phyloP scores from a whole-genome alignment of 2,797 vertebrate species.

The Coluber constrictor region DNA sequence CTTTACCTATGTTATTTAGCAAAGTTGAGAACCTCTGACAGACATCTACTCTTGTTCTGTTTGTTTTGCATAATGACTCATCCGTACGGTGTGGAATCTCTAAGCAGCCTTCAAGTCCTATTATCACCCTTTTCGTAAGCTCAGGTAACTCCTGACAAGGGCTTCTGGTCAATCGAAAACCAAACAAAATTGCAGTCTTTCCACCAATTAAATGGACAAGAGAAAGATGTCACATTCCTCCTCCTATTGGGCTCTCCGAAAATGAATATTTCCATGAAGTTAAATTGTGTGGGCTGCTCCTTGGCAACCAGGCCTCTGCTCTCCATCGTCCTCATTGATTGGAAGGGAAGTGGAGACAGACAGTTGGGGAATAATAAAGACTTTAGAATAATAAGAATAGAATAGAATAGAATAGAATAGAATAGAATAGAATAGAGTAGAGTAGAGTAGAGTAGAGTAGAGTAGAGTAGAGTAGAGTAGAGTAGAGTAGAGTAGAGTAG shows the following conservation, averaged over 20 bases:
- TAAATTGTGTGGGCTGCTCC: slow-evolving; percentile 47
- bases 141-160: slow-evolving; percentile 49
- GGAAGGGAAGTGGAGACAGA: slow-evolving; percentile 10
- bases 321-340: slow-evolving; percentile 35
- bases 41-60: slow-evolving; percentile 24
- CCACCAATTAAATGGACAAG: slow-evolving; percentile 53
- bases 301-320: slow-evolving; percentile 32
- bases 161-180: slow-evolving; percentile 54
- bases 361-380: slow-evolving; percentile 28
- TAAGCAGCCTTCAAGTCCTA: slow-evolving; percentile 50
- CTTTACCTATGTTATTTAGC: slow-evolving; percentile 49
- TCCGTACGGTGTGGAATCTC: slow-evolving; percentile 38
- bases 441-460: no score
- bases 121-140: slow-evolving; percentile 32
- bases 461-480: no score
- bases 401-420: no score
- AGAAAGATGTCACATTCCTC: slow-evolving; percentile 33
- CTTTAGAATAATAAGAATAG: not conserved
- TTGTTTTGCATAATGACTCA: slow-evolving; percentile 60
- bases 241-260: slow-evolving; percentile 47
- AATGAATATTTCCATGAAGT: slow-evolving; percentile 43
- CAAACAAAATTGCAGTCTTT: slow-evolving; percentile 60
- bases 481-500: no score
- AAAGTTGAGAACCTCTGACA: slow-evolving; percentile 44
- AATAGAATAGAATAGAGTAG: no score